Percentiles rank a stretch among this genome's conserved stretches.
phyloP scores from a whole-genome alignment of 1,140 invertebrate species.

The Ditylenchus dipsaci region DNA sequence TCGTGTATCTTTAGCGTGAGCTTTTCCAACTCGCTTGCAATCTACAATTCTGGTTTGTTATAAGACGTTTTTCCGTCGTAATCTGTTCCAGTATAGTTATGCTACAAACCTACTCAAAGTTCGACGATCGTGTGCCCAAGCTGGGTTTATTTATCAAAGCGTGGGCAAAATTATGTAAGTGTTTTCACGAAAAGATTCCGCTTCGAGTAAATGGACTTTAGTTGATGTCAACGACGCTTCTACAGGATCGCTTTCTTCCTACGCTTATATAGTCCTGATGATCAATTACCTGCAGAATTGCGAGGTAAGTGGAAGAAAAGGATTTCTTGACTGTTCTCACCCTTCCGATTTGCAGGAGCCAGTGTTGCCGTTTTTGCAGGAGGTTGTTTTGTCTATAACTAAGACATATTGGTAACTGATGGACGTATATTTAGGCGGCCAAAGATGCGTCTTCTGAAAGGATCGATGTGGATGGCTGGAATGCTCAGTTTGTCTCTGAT shows the following conservation, averaged over 20 bases:
- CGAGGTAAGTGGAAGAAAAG: neutral
- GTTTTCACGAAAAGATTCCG: neutral
- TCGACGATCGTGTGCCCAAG: neutral
- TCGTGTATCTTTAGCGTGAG: neutral
- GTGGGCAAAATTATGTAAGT: neutral
- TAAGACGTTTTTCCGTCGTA: no score
- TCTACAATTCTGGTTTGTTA: neutral
- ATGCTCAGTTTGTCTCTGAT: no score
- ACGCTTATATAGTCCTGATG: neutral
- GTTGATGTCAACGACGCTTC: neutral
- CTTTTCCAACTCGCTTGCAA: neutral
- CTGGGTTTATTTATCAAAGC: neutral
- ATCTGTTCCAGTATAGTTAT: neutral
- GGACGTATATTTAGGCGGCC: no score
- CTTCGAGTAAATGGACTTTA: neutral
- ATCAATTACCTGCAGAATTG: neutral
- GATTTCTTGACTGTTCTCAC: no score
- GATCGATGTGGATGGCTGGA: no score
- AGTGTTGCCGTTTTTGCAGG: no score
- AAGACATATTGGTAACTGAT: no score
- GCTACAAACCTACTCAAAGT: neutral
- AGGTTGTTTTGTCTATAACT: no score
- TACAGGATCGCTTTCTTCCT: neutral
- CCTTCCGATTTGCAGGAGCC: no score
- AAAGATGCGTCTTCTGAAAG: no score